Evolutionary conservation across 2,113 vertebrate genomes (phyloP).

Genomic region (Planiliza haematocheilus): DNA sequence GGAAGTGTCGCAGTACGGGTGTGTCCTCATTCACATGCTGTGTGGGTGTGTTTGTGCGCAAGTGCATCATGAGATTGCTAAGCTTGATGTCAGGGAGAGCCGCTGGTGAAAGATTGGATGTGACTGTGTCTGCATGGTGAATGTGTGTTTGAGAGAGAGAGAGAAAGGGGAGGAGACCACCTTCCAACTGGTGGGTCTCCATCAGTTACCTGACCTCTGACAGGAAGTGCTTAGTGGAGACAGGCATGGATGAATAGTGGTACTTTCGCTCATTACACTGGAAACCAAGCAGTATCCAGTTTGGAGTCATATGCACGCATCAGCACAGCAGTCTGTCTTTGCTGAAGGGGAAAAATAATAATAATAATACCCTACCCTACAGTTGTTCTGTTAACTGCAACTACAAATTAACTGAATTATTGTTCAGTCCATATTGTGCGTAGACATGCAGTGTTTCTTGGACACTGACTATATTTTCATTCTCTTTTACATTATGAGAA

Average conservation of each 20-base stretch:
- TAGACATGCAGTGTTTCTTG: no score
- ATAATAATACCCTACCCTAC: no score
- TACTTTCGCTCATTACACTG: slow-evolving; percentile 31
- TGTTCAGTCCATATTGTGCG: no score
- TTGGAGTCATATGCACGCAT: no score
- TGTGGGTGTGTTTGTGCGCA: slow-evolving; percentile 26
- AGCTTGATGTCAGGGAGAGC: slow-evolving; percentile 38
- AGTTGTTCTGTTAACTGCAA: no score
- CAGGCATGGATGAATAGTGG: slow-evolving; percentile 38
- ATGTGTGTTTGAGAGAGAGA: background rate
- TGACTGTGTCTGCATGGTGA: slow-evolving; percentile 5
- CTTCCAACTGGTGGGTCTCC: slow-evolving; percentile 28
- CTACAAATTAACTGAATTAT: no score
- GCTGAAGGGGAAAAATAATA: no score
- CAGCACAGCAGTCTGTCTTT: no score
- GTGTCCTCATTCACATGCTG: slow-evolving; percentile 28
- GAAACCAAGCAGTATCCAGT: no score
- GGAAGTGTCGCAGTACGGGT: slow-evolving; percentile 34
- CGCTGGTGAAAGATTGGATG: slow-evolving; percentile 27
- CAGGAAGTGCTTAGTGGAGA: slow-evolving; percentile 49
- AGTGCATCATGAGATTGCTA: slow-evolving; percentile 45
- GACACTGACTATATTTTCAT: no score
- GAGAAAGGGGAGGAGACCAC: slow-evolving; percentile 8
- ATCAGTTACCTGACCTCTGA: slow-evolving; percentile 43
- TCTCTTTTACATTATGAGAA: no score